Percentiles rank a stretch among this genome's conserved stretches.
phyloP scores from a whole-genome alignment of 1,140 invertebrate species.

The Ganaspis sp. region DNA sequence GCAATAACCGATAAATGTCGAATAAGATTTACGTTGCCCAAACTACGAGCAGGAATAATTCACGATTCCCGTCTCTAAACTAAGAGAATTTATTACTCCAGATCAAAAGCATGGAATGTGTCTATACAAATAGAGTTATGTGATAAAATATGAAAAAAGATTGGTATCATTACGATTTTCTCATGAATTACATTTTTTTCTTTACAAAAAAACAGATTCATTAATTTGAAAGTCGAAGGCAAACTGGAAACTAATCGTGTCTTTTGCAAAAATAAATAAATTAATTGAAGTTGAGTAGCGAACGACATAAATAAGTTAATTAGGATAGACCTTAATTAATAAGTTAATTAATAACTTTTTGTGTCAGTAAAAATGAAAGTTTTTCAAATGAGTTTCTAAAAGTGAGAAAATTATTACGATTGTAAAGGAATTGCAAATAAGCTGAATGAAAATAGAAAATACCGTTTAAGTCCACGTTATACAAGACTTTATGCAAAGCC shows the following conservation, averaged over 20 bases:
- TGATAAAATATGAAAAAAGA: background rate
- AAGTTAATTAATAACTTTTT: too few relatives aligned
- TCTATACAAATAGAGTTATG: background rate
- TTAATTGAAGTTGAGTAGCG: too few relatives aligned
- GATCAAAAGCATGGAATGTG: background rate
- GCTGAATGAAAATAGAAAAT: background rate
- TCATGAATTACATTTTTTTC: background rate
- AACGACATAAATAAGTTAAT: too few relatives aligned
- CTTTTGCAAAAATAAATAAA: background rate
- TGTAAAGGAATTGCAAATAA: background rate
- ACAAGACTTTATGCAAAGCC: slow-evolving; percentile 20
- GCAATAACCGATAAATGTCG: slow-evolving; percentile 10
- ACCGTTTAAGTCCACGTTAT: slow-evolving; percentile 14
- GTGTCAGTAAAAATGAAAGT: too few relatives aligned
- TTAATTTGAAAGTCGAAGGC: background rate
- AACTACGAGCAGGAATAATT: slow-evolving; percentile 18
- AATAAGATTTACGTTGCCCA: slow-evolving; percentile 20
- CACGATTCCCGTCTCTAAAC: background rate
- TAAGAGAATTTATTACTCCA: background rate
- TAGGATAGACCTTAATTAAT: too few relatives aligned
- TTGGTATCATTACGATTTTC: background rate
- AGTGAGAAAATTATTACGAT: background rate
- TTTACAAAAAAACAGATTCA: too few relatives aligned
- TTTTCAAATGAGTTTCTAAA: too few relatives aligned
- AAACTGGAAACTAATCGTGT: too few relatives aligned